Percentiles rank a stretch among this genome's conserved stretches.
phyloP scores from a whole-genome alignment of 2,888 invertebrate species.

The Torymus auratus region DNA sequence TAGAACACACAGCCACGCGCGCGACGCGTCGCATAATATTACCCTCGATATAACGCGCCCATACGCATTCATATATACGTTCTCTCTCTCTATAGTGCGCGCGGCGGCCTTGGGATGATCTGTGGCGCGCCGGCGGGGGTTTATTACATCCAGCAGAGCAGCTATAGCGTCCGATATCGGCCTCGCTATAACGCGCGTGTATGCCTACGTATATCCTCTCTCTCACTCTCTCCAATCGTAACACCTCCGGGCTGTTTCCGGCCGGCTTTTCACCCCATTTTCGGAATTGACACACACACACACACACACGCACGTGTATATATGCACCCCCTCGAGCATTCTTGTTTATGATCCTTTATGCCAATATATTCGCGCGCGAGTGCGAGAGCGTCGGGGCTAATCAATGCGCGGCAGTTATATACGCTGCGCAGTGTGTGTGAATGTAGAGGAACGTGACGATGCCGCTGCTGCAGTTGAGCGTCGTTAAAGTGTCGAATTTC shows the following conservation, averaged over 20 bases:
- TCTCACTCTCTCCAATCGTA: neutral
- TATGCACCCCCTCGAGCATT: neutral
- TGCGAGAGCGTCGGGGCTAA: neutral
- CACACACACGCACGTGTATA: neutral
- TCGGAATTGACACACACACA: neutral
- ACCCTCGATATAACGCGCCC: slow-evolving; percentile 1
- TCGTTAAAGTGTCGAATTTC: slow-evolving; percentile 51
- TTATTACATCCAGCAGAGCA: too few relatives aligned
- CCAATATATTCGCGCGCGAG: slow-evolving; percentile 15
- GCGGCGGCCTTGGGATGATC: too few relatives aligned
- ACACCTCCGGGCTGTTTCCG: slow-evolving; percentile 15
- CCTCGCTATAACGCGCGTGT: neutral
- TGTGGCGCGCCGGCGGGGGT: too few relatives aligned
- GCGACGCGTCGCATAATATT: slow-evolving; percentile 27
- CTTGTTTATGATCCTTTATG: slow-evolving; percentile 47
- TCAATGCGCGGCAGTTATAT: slow-evolving; percentile 30
- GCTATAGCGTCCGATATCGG: slow-evolving; percentile 34
- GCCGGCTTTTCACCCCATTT: slow-evolving; percentile 27
- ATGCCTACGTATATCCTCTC: neutral
- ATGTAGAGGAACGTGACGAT: too few relatives aligned
- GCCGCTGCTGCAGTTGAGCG: neutral
- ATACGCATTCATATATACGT: neutral
- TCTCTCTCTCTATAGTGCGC: too few relatives aligned
- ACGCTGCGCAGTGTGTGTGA: too few relatives aligned
- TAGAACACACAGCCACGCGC: neutral